phyloP scores from a whole-genome alignment of 2,888 invertebrate species.

The Caenorhabditis sp. region DNA sequence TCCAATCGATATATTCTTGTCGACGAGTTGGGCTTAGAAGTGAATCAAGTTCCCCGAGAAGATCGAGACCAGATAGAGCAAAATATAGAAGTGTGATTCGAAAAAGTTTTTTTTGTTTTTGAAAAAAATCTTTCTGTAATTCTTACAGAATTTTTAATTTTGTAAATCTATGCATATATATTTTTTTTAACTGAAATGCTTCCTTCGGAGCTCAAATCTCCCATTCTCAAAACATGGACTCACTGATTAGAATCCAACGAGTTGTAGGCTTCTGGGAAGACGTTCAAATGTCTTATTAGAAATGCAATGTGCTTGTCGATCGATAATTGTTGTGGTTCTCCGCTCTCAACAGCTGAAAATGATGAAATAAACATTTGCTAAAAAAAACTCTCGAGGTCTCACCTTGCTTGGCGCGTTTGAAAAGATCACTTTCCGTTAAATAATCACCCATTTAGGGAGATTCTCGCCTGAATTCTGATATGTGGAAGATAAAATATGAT shows the following conservation, averaged over 20 bases:
- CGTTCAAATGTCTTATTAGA: constrained; percentile 53
- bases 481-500: neutral
- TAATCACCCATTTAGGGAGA: constrained; percentile 36
- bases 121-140: no score
- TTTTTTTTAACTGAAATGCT: neutral
- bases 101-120: neutral
- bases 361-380: neutral
- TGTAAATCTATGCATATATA: no score
- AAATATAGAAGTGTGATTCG: constrained; percentile 77
- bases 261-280: constrained; percentile 55
- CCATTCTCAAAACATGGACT: constrained; percentile 8
- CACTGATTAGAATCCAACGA: constrained; percentile 57
- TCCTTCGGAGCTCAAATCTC: no score
- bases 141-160: neutral
- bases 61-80: constrained; percentile 88
- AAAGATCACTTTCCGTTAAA: constrained; percentile 22
- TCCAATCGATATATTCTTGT: constrained; percentile 85
- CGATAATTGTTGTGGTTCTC: constrained; percentile 23
- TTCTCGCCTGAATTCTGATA: neutral
- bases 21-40: constrained; percentile 76
- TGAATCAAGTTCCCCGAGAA: constrained; percentile 81
- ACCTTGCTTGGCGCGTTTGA: constrained; percentile 28
- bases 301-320: constrained; percentile 49
- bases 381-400: neutral
- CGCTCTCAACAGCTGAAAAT: constrained; percentile 25